phyloP scores from a whole-genome alignment of 2,113 vertebrate species.

The Nothocercus julius region DNA sequence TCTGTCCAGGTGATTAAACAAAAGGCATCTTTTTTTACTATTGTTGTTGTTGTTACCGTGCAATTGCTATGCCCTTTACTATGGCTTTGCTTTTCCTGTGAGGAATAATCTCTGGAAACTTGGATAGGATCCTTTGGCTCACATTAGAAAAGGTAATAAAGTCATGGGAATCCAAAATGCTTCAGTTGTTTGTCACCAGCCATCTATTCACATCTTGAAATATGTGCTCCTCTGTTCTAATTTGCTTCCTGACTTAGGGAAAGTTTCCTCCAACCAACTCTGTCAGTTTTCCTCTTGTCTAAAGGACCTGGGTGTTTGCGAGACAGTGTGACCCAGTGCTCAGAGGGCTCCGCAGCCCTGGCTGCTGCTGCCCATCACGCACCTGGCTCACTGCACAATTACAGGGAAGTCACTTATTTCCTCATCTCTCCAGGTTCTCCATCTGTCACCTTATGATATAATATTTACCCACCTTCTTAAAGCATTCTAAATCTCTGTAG shows the following conservation, averaged over 20 bases:
- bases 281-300: constrained; percentile 2
- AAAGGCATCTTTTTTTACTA: constrained; percentile 50
- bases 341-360: background rate
- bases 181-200: constrained; percentile 50
- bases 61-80: constrained; percentile 44
- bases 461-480: constrained; percentile 44
- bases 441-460: constrained; percentile 25
- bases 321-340: background rate
- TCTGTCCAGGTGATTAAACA: constrained; percentile 38
- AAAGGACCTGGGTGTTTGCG: background rate
- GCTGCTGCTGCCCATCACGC: background rate
- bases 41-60: constrained; percentile 48
- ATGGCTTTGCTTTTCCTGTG: constrained; percentile 60
- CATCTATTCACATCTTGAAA: constrained; percentile 57
- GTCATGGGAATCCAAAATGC: constrained; percentile 36
- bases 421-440: background rate
- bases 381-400: background rate
- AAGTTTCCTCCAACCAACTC: background rate
- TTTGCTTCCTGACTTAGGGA: constrained; percentile 19
- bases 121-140: constrained; percentile 54
- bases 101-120: constrained; percentile 60
- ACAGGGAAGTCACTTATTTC: constrained; percentile 11
- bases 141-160: constrained; percentile 68
- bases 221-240: background rate
- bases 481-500: constrained; percentile 40